phyloP scores from a whole-genome alignment of 2,888 invertebrate species.

The Tenthredo livida region DNA sequence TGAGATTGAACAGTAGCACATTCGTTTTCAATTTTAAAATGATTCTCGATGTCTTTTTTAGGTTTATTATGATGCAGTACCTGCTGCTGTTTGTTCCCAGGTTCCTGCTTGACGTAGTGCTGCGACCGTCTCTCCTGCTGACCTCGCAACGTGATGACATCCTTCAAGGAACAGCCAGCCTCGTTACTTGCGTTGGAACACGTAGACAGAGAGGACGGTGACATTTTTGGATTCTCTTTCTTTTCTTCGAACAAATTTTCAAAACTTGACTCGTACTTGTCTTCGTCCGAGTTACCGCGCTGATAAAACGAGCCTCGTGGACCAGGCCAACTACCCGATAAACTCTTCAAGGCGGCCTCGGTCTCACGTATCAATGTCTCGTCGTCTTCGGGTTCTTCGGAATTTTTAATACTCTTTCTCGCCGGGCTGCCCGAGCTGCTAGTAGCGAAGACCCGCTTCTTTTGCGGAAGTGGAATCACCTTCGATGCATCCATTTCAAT shows the following conservation, averaged over 20 bases:
- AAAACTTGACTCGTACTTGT: slow-evolving; percentile 86
- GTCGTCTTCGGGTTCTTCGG: slow-evolving; percentile 83
- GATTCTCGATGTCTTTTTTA: slow-evolving; percentile 75
- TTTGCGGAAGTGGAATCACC: slow-evolving; percentile 80
- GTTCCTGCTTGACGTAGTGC: slow-evolving; percentile 65
- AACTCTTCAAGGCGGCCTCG: slow-evolving; percentile 90
- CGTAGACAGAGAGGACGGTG: slow-evolving; percentile 84
- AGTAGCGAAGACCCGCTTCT: slow-evolving; percentile 80
- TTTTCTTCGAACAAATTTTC: slow-evolving; percentile 93
- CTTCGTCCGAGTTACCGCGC: slow-evolving; percentile 83
- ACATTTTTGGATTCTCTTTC: slow-evolving; percentile 83
- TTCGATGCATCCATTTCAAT: slow-evolving; percentile 74
- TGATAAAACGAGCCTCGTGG: slow-evolving; percentile 83
- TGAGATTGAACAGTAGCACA: slow-evolving; percentile 77
- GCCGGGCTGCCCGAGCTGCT: slow-evolving; percentile 78
- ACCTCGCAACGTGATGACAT: slow-evolving; percentile 81
- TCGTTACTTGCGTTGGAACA: slow-evolving; percentile 82
- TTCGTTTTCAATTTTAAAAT: slow-evolving; percentile 79
- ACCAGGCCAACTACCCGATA: slow-evolving; percentile 93
- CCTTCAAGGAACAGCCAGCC: slow-evolving; percentile 84
- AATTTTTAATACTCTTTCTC: slow-evolving; percentile 75
- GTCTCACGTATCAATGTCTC: slow-evolving; percentile 93
- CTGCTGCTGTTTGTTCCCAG: slow-evolving; percentile 70
- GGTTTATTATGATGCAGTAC: slow-evolving; percentile 59
- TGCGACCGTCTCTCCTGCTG: slow-evolving; percentile 73